Evolutionary conservation across 1,140 invertebrate genomes (phyloP).

Genomic region (Asobara japonica): DNA sequence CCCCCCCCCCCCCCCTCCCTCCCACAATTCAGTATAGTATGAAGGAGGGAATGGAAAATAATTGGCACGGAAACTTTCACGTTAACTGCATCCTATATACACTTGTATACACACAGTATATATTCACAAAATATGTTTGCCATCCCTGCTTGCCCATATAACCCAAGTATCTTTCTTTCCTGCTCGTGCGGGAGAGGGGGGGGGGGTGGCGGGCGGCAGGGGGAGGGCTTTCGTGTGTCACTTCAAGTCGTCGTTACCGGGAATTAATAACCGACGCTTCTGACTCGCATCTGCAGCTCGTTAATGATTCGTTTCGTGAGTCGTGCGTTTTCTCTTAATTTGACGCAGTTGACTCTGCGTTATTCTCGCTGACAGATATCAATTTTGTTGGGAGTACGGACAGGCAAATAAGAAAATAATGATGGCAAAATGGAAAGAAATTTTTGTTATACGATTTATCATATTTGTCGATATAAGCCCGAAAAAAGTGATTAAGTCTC

Average conservation of each 20-base stretch:
- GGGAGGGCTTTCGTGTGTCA: slow-evolving; percentile 21
- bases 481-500: too few species aligned
- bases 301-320: slow-evolving; percentile 40
- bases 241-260: slow-evolving; percentile 28
- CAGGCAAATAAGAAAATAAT: slow-evolving; percentile 26
- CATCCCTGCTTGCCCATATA: slow-evolving; percentile 5
- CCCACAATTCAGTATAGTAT: neutral
- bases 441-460: neutral
- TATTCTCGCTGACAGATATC: slow-evolving; percentile 35
- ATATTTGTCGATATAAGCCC: too few species aligned
- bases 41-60: slow-evolving; percentile 26
- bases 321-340: slow-evolving; percentile 35
- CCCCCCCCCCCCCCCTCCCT: neutral
- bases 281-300: slow-evolving; percentile 38
- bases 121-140: slow-evolving; percentile 9
- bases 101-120: slow-evolving; percentile 18
- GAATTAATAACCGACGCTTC: slow-evolving; percentile 36
- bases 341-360: slow-evolving; percentile 29
- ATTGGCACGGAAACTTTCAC: slow-evolving; percentile 39
- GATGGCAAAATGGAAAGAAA: slow-evolving; percentile 17
- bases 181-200: neutral
- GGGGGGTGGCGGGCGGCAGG: too few species aligned
- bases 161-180: neutral
- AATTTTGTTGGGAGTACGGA: slow-evolving; percentile 26
- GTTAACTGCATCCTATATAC: slow-evolving; percentile 23